Evolutionary conservation across 2,113 vertebrate species (phyloP).

Genomic region (Irena cyanogastra): DNA sequence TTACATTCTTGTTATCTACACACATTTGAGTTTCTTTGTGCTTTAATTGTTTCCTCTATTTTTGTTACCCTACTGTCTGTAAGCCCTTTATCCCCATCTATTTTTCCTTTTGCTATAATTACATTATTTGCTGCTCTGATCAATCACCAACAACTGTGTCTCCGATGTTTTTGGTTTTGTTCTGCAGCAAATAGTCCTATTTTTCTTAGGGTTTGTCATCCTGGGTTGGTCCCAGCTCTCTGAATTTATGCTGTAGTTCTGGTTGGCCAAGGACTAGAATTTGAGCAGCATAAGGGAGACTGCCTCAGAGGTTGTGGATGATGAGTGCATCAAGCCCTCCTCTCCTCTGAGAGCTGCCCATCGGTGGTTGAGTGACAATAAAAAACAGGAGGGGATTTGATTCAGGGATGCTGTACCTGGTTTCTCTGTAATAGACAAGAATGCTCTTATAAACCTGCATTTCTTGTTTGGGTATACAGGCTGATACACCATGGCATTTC

Average conservation of each 20-base stretch:
- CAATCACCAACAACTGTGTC: neutral
- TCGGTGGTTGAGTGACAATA: neutral
- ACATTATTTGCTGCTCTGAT: neutral
- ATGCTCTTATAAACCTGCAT: neutral
- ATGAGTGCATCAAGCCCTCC: neutral
- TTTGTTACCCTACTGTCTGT: neutral
- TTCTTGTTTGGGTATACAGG: neutral
- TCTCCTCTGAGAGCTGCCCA: neutral
- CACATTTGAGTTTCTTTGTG: neutral
- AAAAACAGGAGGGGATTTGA: neutral
- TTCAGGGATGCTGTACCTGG: neutral
- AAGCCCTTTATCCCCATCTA: neutral
- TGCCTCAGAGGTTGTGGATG: neutral
- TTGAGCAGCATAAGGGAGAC: neutral
- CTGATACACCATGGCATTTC: neutral
- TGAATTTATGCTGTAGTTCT: neutral
- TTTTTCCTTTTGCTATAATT: neutral
- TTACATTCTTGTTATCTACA: fast-evolving
- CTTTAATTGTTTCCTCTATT: neutral
- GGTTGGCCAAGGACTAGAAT: neutral
- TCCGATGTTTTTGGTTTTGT: neutral
- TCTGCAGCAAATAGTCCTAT: neutral
- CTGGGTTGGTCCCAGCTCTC: neutral
- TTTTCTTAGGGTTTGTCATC: neutral
- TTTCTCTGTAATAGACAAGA: neutral